Conservation (phyloP, 2,888 invertebrate species). For the Busseola fusca region DNA sequence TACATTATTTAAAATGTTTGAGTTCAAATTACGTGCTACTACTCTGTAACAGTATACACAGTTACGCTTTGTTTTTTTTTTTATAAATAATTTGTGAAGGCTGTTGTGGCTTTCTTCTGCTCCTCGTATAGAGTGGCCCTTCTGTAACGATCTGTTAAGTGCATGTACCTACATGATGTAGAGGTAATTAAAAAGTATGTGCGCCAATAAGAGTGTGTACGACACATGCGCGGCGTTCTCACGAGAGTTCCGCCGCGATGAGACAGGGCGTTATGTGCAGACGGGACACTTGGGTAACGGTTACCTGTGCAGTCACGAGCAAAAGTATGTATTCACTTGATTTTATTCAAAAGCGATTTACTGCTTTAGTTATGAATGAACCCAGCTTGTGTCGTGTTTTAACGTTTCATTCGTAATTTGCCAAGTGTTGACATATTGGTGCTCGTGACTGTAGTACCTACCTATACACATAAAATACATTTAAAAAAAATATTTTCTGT, state of each 20-base stretch:
- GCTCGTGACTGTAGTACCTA: no score
- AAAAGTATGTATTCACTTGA: no score
- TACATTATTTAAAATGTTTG: no score
- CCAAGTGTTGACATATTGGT: no score
- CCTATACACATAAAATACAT: background rate
- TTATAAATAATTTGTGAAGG: no score
- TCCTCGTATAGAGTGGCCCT: background rate
- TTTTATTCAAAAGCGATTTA: no score
- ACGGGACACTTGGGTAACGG: constrained; percentile 16
- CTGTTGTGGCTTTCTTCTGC: background rate
- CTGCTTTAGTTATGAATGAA: no score
- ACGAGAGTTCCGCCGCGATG: constrained; percentile 68
- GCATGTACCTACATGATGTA: constrained; percentile 61
- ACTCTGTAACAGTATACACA: background rate
- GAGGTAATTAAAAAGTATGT: constrained; percentile 81
- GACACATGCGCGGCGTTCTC: constrained; percentile 81
- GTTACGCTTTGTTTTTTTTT: background rate
- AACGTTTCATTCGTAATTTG: no score
- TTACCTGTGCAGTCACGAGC: constrained; percentile 14
- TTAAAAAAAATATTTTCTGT: background rate
- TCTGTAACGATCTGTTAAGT: constrained; percentile 8
- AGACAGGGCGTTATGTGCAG: constrained; percentile 22
- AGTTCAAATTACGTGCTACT: no score
- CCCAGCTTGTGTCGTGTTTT: no score
- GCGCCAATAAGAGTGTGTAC: constrained; percentile 84